Percentiles rank a stretch among this genome's conserved stretches.
These are phyloP conservation scores for Drosophila kambysellisi DNA, from an alignment of 2,888 invertebrate genomes.

Conservation along the genomic window DNA sequence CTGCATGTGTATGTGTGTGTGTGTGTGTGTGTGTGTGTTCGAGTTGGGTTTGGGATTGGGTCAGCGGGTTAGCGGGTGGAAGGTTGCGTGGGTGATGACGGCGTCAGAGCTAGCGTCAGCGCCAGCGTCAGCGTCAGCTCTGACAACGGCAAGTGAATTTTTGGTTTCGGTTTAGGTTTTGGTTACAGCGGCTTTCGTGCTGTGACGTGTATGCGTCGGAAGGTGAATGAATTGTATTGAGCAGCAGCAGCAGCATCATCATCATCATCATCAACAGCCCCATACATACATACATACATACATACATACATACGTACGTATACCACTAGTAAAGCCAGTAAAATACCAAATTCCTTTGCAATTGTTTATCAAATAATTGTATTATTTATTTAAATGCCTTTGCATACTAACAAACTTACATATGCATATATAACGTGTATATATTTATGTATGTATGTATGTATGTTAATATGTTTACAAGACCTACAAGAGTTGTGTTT, in stretches of 20 bases:
- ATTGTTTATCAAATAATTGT: background rate
- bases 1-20: conserved; percentile 22
- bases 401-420: background rate
- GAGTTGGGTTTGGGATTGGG: conserved; percentile 60
- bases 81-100: conserved; percentile 63
- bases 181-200: conserved; percentile 48
- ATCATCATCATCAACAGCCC: background rate
- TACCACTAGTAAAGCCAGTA: background rate
- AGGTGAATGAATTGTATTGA: conserved; percentile 65
- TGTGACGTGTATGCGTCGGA: conserved; percentile 58
- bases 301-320: background rate
- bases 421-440: background rate
- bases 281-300: background rate
- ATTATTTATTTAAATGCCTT: background rate
- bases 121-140: conserved; percentile 30
- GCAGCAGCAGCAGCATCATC: conserved; percentile 17
- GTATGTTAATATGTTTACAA: conserved; percentile 24
- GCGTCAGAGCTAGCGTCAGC: conserved; percentile 38
- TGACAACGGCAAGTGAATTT: conserved; percentile 50
- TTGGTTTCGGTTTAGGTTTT: conserved; percentile 34
- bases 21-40: conserved; percentile 26
- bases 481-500: conserved; percentile 24
- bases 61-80: conserved; percentile 74
- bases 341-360: background rate
- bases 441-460: background rate